phyloP scores from a whole-genome alignment of 2,888 invertebrate species.

The Anoncus sp. region DNA sequence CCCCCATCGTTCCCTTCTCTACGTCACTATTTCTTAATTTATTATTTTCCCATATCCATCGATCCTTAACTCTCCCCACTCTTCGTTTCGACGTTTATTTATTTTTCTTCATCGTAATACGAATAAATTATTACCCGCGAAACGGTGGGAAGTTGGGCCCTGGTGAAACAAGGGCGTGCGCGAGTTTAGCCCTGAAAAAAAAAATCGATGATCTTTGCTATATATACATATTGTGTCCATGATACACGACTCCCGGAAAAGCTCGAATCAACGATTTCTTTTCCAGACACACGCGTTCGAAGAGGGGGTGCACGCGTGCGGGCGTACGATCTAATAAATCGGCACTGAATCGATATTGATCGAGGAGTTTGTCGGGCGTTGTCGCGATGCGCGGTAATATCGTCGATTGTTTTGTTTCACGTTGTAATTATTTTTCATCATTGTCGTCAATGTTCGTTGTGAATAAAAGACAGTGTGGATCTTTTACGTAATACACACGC shows the following conservation, averaged over 20 bases:
- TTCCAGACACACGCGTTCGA: not conserved
- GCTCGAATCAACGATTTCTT: constrained; percentile 22
- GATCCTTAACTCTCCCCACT: not conserved
- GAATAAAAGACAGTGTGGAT: not conserved
- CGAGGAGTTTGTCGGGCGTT: constrained; percentile 53
- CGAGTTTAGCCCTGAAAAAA: constrained; percentile 53
- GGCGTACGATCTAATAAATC: constrained; percentile 59
- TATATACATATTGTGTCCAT: not conserved
- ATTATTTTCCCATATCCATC: constrained; percentile 21
- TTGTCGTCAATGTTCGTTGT: not conserved
- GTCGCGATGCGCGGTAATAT: constrained; percentile 50
- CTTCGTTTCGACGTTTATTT: not conserved
- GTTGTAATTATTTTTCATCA: not conserved
- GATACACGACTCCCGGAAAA: constrained; percentile 20
- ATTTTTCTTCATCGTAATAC: constrained; percentile 32
- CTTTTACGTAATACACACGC: constrained; percentile 16
- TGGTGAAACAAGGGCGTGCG: constrained; percentile 35
- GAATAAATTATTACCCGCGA: constrained; percentile 49
- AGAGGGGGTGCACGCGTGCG: too few species aligned
- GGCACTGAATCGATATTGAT: constrained; percentile 24
- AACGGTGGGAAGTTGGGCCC: constrained; percentile 39
- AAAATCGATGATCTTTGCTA: constrained; percentile 3
- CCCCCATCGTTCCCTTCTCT: not conserved
- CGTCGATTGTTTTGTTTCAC: constrained; percentile 4
- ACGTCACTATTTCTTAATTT: constrained; percentile 13